Percentiles rank a stretch among this genome's conserved stretches.
phyloP scores from a whole-genome alignment of 2,113 vertebrate species.

The Gadus chalcogrammus region DNA sequence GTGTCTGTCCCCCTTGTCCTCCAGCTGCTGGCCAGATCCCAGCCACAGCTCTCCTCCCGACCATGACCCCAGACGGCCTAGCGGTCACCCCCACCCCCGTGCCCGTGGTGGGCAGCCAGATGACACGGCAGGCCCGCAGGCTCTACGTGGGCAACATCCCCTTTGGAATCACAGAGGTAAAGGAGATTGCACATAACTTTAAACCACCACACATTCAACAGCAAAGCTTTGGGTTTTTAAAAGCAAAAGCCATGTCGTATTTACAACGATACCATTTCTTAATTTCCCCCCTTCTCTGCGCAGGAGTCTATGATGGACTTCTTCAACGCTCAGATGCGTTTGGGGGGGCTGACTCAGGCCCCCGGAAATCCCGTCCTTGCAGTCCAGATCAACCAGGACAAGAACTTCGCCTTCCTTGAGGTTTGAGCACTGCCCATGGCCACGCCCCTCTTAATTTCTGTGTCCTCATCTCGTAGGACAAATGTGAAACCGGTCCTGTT shows the following conservation, averaged over 20 bases:
- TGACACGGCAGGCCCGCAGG: conserved; percentile 88
- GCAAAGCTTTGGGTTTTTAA: not conserved
- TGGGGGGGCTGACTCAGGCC: conserved; percentile 88
- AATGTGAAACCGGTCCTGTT: not conserved
- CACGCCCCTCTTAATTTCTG: not conserved
- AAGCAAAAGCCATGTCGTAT: not conserved
- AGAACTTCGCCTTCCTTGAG: conserved; percentile 94
- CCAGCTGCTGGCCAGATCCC: conserved; percentile 93
- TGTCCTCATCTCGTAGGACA: not conserved
- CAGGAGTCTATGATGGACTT: conserved; percentile 96
- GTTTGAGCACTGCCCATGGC: conserved; percentile 47
- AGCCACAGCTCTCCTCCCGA: conserved; percentile 88
- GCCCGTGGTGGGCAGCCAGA: conserved; percentile 91
- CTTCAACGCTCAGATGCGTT: conserved; percentile 92
- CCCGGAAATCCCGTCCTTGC: conserved; percentile 92
- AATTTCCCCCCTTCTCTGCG: not conserved
- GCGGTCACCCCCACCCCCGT: conserved; percentile 88
- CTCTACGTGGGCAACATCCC: conserved; percentile 93
- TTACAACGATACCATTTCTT: not conserved
- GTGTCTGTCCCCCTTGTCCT: not conserved
- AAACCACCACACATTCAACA: not conserved
- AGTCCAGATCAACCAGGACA: conserved; percentile 93
- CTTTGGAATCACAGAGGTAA: conserved; percentile 90
- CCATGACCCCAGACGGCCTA: conserved; percentile 88
- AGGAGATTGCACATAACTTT: conserved; percentile 7